Evolutionary conservation across 2,888 invertebrate genomes (phyloP), one percentile per base, ranked within the genome.

Genomic region (Pedicia rivosa): DNA sequence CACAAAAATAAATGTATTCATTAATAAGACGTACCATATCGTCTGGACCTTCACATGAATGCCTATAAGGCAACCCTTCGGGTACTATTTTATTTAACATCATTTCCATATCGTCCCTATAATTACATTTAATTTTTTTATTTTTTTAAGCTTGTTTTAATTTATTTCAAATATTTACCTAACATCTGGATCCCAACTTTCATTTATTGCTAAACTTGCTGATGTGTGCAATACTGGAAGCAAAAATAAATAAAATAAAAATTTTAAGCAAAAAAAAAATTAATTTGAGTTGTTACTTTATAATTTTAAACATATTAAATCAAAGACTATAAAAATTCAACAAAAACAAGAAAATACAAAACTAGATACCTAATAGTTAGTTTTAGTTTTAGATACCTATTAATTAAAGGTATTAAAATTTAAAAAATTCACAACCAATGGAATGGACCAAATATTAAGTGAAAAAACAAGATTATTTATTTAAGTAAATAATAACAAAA

Each of bases 81-180:
- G 94, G 94, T 66, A 95, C 88, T 65, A 95, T 86, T 76, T 90
- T 91, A 67, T 94, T 94, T 64, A 95, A 74, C 88, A 95, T 91
- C 90, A 92, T 94, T 68, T 95, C 94, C 90, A 94, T 94, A 62
- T 95, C 95, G 61, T 90, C 90, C 66, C 91, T 75, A 50, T 26
- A 43, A 17, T 25, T 24, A 37, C 12, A 17, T 30, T 5, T n/a
- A 20, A 22, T 14, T 14, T 13, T 15, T n/a, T 37, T 25, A 36
- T 29, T 10, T 3, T n/a, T 10, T 28, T 20, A 16, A 13, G 8
- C 22, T 7, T 8, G 22, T 10, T n/a, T 24, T 24, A 3, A 24
- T 24, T 10, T 22, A 13, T 20, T 32, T 20, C 19, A 32, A 32
- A 32, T 13, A 20, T 27, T 55, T 55, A 69, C 69, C 72, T 69